Evolutionary conservation across 2,888 invertebrate genomes (phyloP).

Genomic region (Drosophila fungiperda): DNA sequence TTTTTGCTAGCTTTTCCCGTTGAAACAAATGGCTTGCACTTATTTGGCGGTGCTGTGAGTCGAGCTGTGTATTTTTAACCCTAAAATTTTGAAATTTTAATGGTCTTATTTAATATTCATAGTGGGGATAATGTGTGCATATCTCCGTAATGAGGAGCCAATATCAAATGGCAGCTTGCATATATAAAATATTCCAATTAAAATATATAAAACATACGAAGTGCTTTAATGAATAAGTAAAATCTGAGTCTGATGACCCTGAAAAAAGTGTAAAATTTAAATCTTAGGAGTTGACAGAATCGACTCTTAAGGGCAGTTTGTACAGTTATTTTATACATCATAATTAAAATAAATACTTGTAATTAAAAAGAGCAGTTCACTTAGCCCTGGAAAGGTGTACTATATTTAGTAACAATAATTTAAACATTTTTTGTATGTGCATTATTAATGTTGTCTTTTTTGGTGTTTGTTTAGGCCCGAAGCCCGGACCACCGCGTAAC

Average conservation of each 20-base stretch:
- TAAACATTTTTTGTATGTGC: not conserved
- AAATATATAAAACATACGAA: not conserved
- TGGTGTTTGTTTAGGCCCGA: conserved; percentile 89
- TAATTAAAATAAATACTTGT: not conserved
- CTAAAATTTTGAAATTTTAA: conserved; percentile 1
- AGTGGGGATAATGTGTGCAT: conserved; percentile 3
- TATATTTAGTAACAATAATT: not conserved
- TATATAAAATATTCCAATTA: not conserved
- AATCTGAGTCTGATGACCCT: not conserved
- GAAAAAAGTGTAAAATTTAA: not conserved
- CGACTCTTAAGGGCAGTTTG: not conserved
- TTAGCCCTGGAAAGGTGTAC: not conserved
- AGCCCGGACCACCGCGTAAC: conserved; percentile 96
- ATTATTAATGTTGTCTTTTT: conserved; percentile 13
- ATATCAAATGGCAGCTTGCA: not conserved
- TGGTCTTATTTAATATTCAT: conserved; percentile 36
- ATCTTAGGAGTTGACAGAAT: not conserved
- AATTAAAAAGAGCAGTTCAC: not conserved
- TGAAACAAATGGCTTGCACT: conserved; percentile 66
- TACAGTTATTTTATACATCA: not conserved
- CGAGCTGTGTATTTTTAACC: conserved; percentile 4
- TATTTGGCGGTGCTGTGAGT: conserved; percentile 37
- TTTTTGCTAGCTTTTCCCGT: conserved; percentile 49
- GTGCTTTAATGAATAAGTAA: not conserved
- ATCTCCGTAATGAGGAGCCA: not conserved